Evolutionary conservation across 2,888 invertebrate species (phyloP).

Genomic region (Deilephila elpenor): DNA sequence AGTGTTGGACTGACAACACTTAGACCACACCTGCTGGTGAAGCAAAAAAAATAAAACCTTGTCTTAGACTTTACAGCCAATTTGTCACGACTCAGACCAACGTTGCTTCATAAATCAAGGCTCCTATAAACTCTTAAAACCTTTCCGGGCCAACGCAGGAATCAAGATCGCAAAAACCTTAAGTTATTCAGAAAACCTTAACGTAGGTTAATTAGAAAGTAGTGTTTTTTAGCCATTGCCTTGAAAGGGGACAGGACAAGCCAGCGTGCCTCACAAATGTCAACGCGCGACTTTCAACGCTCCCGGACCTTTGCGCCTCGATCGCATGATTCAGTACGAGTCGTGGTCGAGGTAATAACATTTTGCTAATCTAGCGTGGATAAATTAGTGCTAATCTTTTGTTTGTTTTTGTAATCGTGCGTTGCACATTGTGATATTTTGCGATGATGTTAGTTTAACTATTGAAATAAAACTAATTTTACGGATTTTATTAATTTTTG

Average conservation of each 20-base stretch:
- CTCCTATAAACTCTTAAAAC: no score
- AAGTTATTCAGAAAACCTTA: background rate
- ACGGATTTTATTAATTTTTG: no score
- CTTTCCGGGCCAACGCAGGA: no score
- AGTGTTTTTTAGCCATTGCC: constrained; percentile 39
- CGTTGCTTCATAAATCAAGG: no score
- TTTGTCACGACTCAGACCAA: no score
- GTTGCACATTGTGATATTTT: background rate
- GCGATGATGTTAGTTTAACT: no score
- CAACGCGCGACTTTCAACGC: constrained; percentile 55
- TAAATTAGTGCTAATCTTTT: constrained; percentile 3
- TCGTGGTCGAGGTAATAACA: constrained; percentile 8
- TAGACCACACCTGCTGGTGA: no score
- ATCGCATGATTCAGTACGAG: constrained; percentile 26
- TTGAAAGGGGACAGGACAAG: constrained; percentile 42
- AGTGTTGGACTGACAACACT: no score
- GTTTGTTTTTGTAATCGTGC: constrained; percentile 6
- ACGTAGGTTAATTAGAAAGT: constrained; percentile 21
- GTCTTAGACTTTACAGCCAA: no score
- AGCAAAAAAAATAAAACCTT: no score
- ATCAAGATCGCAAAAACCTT: no score
- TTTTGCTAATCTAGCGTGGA: background rate
- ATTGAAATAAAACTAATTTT: no score
- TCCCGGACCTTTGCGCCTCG: constrained; percentile 29
- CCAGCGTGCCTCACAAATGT: constrained; percentile 48